Evolutionary conservation across 2,888 invertebrate genomes (phyloP).

Genomic region (Hyles lineata): DNA sequence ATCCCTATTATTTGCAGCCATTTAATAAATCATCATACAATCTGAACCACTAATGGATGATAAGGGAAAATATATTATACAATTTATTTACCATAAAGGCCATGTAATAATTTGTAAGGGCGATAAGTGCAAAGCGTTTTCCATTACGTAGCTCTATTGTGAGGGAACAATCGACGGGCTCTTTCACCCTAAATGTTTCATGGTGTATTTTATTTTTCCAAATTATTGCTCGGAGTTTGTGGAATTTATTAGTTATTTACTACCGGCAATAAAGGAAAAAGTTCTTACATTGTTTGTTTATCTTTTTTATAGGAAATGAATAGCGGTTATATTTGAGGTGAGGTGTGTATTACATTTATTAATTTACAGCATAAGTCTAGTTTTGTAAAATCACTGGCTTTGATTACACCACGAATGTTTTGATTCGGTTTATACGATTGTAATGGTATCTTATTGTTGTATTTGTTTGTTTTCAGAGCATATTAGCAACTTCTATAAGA

Average conservation of each 20-base stretch:
- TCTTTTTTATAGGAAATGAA: not conserved
- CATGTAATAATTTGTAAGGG: slow-evolving; percentile 22
- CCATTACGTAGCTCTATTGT: slow-evolving; percentile 21
- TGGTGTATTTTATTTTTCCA: slow-evolving; percentile 21
- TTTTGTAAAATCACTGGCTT: too few species aligned
- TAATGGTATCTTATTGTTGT: not conserved
- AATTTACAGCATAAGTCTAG: too few species aligned
- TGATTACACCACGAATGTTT: too few species aligned
- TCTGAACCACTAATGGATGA: not conserved
- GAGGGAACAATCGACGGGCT: slow-evolving; percentile 15
- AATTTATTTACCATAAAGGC: not conserved
- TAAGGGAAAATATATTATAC: not conserved
- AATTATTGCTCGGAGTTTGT: slow-evolving; percentile 4
- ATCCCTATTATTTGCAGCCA: not conserved
- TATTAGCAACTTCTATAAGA: not conserved
- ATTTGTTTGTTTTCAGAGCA: too few species aligned
- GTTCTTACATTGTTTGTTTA: not conserved
- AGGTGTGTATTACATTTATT: not conserved
- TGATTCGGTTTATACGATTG: too few species aligned
- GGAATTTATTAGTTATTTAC: slow-evolving; percentile 18
- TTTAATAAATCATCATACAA: not conserved
- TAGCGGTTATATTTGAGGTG: not conserved
- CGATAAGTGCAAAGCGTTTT: slow-evolving; percentile 18
- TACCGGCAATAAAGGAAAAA: not conserved
- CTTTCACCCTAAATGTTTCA: slow-evolving; percentile 7